Base-by-base conservation (phyloP, 2,113 vertebrate genomes). In the Labeo rohita region DNA sequence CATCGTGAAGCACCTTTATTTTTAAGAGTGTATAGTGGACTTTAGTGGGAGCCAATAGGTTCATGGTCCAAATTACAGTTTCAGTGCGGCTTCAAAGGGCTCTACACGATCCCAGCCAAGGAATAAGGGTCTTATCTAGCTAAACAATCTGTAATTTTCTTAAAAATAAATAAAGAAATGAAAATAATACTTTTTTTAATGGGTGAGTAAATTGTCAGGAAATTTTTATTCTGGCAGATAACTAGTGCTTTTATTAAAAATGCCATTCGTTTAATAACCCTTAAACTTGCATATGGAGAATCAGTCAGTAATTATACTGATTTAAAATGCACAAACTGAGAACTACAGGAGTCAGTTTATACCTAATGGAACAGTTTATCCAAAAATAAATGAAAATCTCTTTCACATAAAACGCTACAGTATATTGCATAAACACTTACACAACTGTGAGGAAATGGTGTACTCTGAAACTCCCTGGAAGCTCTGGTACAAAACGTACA, bases 361-460 rank as follows among this genome's bases (percentile, higher is more conserved):
- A 45, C 39, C 9, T 72, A 45, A 43, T 72, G 3, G 16, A 72
- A 21, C 36, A 11, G 68, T 21, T 72, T 8, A 21, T 45, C 9
- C 16, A 72, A 72, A 45, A 45, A 11, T 72, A 45, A 72, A 45
- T 45, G 0, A 45, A 72, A 72, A 61, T 5, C 8, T 94, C 95
- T 94, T 94, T 94, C 56, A 59, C 18, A 8, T 59, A 59, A 59
- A 61, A 9, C 3, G 21, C 8, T n/a, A 28, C 28, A 28, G 28
- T 28, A 61, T n/a, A 93, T 93, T 91, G 87, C 90, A 87, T 45
- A 65, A 89, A 90, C 87, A 75, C 89, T 90, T 91, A 90, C 84
- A 88, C 86, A 83, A 66, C 90, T 83, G 61, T 88, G 90, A 90
- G 89, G 90, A 84, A 85, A 85, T 89, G 87, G 89, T 85, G 87